Evolutionary conservation across 2,113 vertebrate species (phyloP).

Genomic region (Centrocercus urophasianus): DNA sequence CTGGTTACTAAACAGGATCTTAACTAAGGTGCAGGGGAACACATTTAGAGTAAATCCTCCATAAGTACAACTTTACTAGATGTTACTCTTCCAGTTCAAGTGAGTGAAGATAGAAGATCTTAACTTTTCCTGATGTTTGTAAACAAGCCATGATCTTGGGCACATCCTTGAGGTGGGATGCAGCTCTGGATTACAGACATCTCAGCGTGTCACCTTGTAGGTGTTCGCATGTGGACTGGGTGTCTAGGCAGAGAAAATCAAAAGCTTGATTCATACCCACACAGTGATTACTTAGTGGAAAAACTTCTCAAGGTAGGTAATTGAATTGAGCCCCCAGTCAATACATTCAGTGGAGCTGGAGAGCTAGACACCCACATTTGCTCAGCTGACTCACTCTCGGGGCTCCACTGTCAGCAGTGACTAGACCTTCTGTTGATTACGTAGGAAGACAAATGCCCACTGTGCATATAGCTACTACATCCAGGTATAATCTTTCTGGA

Average conservation of each 20-base stretch:
- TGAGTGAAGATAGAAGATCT: background rate
- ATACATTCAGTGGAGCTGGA: slow-evolving; percentile 29
- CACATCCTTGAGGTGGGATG: background rate
- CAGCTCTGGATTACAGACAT: slow-evolving; percentile 1
- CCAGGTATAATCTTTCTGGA: background rate
- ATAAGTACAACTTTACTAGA: background rate
- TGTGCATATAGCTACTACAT: background rate
- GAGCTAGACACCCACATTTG: slow-evolving; percentile 45
- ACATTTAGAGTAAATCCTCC: background rate
- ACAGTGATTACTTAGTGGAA: slow-evolving; percentile 31
- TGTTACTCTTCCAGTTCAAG: background rate
- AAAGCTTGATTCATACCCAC: slow-evolving; percentile 40
- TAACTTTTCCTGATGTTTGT: background rate
- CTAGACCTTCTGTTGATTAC: background rate
- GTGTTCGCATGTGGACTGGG: slow-evolving; percentile 39
- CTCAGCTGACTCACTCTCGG: background rate
- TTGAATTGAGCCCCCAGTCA: background rate
- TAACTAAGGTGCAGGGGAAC: background rate
- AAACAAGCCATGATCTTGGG: slow-evolving; percentile 7
- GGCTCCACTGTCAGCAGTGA: background rate
- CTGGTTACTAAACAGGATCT: background rate
- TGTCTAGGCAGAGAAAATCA: slow-evolving; percentile 65
- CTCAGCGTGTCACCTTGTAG: background rate
- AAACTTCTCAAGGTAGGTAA: slow-evolving; percentile 32
- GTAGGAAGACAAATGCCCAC: background rate